Evolutionary conservation across 2,797 vertebrate species (phyloP).

Genomic region (Acropternis orthonyx): DNA sequence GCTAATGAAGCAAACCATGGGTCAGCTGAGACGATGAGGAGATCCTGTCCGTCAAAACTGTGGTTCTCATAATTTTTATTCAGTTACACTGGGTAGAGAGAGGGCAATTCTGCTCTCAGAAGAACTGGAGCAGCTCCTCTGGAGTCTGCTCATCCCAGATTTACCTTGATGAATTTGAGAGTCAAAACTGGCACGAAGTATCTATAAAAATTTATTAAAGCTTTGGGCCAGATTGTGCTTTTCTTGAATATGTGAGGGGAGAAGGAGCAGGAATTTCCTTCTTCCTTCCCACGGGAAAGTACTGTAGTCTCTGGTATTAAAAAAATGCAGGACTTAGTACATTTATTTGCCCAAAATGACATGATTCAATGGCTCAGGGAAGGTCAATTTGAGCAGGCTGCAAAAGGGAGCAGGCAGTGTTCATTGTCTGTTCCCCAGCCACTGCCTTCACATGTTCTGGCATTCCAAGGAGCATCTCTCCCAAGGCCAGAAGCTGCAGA

Average conservation of each 20-base stretch:
- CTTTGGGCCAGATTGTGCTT: slow-evolving; percentile 13
- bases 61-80: accelerated
- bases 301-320: neutral
- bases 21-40: neutral
- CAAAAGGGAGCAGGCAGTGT: neutral
- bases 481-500: neutral
- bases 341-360: neutral
- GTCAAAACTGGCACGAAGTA: neutral
- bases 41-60: neutral
- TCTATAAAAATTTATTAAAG: slow-evolving; percentile 3
- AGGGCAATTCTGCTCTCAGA: neutral
- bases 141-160: neutral
- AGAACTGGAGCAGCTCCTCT: neutral
- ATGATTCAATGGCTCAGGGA: neutral
- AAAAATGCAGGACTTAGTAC: neutral
- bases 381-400: neutral
- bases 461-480: accelerated
- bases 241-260: neutral
- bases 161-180: neutral
- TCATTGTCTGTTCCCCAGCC: neutral
- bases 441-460: neutral
- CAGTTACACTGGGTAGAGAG: neutral
- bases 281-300: slow-evolving; percentile 23
- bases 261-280: neutral
- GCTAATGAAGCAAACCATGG: neutral